A percentile compares a stretch with the other conserved stretches of the same genome.
Conservation (phyloP, 2,888 invertebrate species). For the Dasysyrphus albostriatus region DNA sequence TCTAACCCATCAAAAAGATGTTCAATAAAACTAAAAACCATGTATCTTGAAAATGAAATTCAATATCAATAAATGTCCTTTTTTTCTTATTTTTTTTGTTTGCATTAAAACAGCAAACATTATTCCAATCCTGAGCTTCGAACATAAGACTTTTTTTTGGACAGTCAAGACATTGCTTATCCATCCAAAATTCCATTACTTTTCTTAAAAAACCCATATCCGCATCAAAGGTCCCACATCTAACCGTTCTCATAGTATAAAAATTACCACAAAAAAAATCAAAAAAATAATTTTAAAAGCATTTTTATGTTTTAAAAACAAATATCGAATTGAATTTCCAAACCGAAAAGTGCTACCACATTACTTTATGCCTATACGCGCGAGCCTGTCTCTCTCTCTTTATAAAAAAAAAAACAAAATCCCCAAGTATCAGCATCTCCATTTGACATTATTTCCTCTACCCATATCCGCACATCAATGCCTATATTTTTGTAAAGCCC, state of each 20-base stretch:
- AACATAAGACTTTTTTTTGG: neutral
- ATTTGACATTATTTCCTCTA: slow-evolving; percentile 38
- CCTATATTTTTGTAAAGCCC: slow-evolving; percentile 46
- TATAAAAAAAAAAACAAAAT: slow-evolving; percentile 18
- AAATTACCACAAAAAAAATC: neutral
- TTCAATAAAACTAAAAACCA: neutral
- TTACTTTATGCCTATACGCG: slow-evolving; percentile 55
- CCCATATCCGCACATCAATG: slow-evolving; percentile 31
- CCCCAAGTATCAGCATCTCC: slow-evolving; percentile 6
- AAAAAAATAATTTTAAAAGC: slow-evolving; percentile 67
- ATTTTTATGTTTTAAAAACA: slow-evolving; percentile 75
- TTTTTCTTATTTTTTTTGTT: neutral
- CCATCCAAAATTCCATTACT: slow-evolving; percentile 19
- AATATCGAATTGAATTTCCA: slow-evolving; percentile 72
- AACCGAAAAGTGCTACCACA: slow-evolving; percentile 53
- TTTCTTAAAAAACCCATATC: slow-evolving; percentile 7
- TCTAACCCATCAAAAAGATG: neutral
- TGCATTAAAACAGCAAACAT: neutral
- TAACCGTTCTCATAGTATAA: neutral
- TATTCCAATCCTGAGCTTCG: neutral
- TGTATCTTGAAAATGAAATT: neutral
- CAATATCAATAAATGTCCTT: neutral
- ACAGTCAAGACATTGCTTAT: slow-evolving; percentile 16
- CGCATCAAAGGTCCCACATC: slow-evolving; percentile 1
- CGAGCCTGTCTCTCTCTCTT: neutral